Base-by-base conservation (phyloP, 2,797 vertebrate species). In the Chaunax sp. region DNA sequence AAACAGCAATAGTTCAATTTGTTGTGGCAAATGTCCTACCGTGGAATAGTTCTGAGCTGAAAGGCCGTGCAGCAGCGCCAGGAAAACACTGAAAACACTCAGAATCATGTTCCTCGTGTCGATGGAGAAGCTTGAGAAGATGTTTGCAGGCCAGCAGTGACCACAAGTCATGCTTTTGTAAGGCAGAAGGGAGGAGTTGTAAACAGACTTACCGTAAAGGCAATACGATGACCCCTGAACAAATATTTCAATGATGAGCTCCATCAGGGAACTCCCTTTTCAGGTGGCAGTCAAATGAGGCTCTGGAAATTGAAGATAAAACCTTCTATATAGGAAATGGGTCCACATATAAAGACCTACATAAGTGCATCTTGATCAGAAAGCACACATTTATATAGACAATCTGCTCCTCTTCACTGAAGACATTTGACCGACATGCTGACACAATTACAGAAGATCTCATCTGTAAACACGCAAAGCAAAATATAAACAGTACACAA, bases 11-110 rank as follows among this genome's bases (percentile, higher is more conserved):
- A 40, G 38, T 40, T 16, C 37, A 0, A 22, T 45, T 30, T 19
- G 3, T 16, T 10, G 1, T 18, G 3, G 6, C 15, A 8, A 3
- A 6, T 19, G 19, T 52, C 53, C 70, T 41, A 77, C 69, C 62
- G 4, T 25, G 10, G 45, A 15, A 33, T 52, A 5, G 3, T 40
- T 3, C 43, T 71, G 75, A 16, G 20, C 20, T 13, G 51, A 75
- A 7, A 82, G 52, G n/a, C 56, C 72, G 3, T 73, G 18, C 65
- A 82, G 30, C 30, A 70, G 5, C 1, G 6, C n/a, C 14, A 70
- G n/a, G 13, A 67, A 56, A 3, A 37, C 60, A n/a, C 56, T 35
- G 47, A 59, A 30, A 16, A 64, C 63, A 19, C 25, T 60, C 59
- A 38, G 18, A 1, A 18, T 54, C 67, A 68, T 75, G 25, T 10